Evolutionary conservation across 1,140 invertebrate species (phyloP), one percentile per base, ranked within the genome.

Genomic region (Asobara japonica): DNA sequence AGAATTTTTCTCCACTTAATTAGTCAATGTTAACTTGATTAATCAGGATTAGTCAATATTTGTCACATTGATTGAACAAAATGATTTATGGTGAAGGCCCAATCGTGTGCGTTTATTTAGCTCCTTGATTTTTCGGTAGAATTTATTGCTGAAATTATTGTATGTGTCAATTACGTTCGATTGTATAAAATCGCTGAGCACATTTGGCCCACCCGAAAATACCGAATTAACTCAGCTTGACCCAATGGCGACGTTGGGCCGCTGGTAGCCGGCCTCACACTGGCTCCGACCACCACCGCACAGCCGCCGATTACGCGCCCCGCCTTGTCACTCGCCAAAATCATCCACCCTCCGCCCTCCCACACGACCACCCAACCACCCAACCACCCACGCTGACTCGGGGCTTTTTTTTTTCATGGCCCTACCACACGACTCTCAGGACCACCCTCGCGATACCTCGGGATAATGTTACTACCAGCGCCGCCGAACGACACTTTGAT

Each of bases 181-280:
- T 27, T 70, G 29, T 51, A 72, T 30, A 60, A 60, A 66, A 65
- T 65, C 25, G 68, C 65, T 61, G n/a, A 69, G 70, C 56, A 66
- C 51, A 41, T 72, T n/a, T n/a, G n/a, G n/a, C n/a, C n/a, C n/a
- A n/a, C n/a, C n/a, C n/a, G n/a, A n/a, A n/a, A n/a, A n/a, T n/a
- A n/a, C n/a, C n/a, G n/a, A n/a, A n/a, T n/a, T n/a, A n/a, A n/a
- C n/a, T n/a, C n/a, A n/a, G n/a, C n/a, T n/a, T n/a, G n/a, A n/a
- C 70, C 78, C 77, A 76, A 81, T 78, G 74, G 80, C 80, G 83
- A 84, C 78, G 83, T 83, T 86, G 76, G 82, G 80, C 84, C 83
- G 84, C 83, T 83, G 78, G 82, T 79, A 83, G 84, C 85, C 84
- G 84, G 83, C 84, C 84, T 86, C 83, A 82, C 82, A 87, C 86